These are phyloP conservation scores for Rhinichthys osculus DNA, from an alignment of 2,797 vertebrate genomes.

Conservation along the genomic window DNA sequence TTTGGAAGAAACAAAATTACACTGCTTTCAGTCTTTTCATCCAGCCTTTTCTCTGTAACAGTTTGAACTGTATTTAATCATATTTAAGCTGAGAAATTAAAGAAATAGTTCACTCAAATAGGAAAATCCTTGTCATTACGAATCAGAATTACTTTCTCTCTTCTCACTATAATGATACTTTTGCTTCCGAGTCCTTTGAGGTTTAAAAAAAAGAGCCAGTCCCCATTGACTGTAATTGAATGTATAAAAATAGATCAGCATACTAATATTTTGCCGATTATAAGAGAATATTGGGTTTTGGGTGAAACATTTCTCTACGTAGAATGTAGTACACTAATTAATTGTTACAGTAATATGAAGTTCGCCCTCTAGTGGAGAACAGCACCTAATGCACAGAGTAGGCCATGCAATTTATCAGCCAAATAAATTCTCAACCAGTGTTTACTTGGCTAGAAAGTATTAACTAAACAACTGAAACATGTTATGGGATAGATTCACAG, in stretches of 20 bases:
- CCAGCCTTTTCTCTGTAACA: neutral
- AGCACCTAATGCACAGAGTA: neutral
- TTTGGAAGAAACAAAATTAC: too few species aligned
- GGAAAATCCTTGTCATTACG: neutral
- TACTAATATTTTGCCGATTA: too few species aligned
- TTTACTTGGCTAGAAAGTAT: too few species aligned
- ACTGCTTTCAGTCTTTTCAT: too few species aligned
- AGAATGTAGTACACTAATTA: too few species aligned
- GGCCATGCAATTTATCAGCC: neutral
- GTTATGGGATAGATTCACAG: too few species aligned
- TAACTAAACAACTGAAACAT: too few species aligned
- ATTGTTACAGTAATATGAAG: neutral
- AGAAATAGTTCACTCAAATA: neutral
- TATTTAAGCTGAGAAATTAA: neutral
- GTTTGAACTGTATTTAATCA: neutral
- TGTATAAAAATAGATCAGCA: neutral
- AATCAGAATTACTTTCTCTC: neutral
- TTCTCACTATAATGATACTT: neutral
- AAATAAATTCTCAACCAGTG: too few species aligned
- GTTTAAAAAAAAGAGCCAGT: neutral
- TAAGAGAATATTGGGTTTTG: too few species aligned
- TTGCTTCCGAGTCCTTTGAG: neutral
- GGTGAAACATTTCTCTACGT: too few species aligned
- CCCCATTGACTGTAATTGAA: neutral
- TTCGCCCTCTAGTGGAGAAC: neutral